Conservation (phyloP, 1,140 invertebrate species). For the Eupeodes corollae region DNA sequence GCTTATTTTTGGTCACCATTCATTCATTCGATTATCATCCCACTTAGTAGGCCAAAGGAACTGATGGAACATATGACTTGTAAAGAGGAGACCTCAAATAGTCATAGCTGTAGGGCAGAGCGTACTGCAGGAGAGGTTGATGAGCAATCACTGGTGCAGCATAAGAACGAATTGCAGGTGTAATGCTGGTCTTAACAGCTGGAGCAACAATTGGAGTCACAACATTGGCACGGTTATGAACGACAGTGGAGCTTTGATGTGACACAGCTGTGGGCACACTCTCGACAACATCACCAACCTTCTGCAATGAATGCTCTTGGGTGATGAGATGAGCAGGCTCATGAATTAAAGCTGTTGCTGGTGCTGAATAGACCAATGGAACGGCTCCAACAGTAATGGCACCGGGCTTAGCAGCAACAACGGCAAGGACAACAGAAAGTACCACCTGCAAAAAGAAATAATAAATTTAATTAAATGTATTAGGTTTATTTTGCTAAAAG, state of each 20-base stretch:
- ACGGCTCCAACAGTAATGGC: too few relatives aligned
- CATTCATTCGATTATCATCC: too few relatives aligned
- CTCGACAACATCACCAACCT: slow-evolving; percentile 10
- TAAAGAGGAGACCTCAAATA: too few relatives aligned
- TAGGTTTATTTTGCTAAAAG: neutral
- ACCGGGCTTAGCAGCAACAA: neutral
- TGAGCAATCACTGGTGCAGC: neutral
- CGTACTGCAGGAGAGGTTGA: too few relatives aligned
- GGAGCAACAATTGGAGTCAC: slow-evolving; percentile 15
- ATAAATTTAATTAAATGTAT: neutral
- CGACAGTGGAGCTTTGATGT: slow-evolving; percentile 26
- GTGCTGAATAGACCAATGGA: too few relatives aligned
- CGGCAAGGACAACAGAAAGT: neutral
- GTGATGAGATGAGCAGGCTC: neutral
- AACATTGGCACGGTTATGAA: slow-evolving; percentile 1
- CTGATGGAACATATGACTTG: too few relatives aligned
- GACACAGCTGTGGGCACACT: slow-evolving; percentile 27
- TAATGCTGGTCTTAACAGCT: slow-evolving; percentile 6
- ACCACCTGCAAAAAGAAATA: neutral
- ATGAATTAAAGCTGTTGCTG: neutral
- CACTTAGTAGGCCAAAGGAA: too few relatives aligned
- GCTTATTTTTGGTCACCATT: too few relatives aligned
- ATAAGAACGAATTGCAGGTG: slow-evolving; percentile 1
- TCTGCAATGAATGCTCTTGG: slow-evolving; percentile 3
- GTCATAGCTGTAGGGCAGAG: too few relatives aligned